Percentiles rank a stretch among this genome's conserved stretches.
phyloP scores from a whole-genome alignment of 1,140 invertebrate genomes.

The Magallana gigas region DNA sequence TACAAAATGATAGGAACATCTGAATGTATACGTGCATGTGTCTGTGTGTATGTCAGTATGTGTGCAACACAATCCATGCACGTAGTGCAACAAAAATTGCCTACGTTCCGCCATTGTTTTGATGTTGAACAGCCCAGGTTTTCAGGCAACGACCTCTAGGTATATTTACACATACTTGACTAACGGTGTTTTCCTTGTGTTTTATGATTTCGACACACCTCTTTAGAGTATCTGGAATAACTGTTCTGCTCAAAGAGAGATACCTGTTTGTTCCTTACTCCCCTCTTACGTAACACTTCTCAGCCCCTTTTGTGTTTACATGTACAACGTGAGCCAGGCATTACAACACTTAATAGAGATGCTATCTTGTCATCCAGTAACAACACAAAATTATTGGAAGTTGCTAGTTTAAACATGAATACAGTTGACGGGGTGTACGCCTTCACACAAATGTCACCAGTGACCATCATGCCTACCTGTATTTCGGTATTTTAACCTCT shows the following conservation, averaged over 20 bases:
- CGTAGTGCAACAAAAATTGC: background rate
- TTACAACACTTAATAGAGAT: too few species aligned
- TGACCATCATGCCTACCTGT: constrained; percentile 9
- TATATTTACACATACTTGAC: constrained; percentile 28
- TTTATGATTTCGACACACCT: background rate
- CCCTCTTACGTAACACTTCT: too few species aligned
- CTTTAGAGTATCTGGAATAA: constrained; percentile 21
- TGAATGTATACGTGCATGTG: background rate
- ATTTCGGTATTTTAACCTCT: constrained; percentile 2
- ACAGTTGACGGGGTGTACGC: too few species aligned
- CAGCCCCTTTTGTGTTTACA: too few species aligned
- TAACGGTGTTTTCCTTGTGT: background rate
- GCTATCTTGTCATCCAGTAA: too few species aligned
- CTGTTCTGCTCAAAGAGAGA: background rate
- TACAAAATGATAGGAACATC: background rate
- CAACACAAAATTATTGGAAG: too few species aligned
- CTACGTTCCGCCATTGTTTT: background rate
- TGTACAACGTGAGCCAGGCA: too few species aligned
- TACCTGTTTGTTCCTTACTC: background rate
- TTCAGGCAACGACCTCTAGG: background rate
- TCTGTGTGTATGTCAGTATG: background rate
- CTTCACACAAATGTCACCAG: background rate
- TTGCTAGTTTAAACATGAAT: too few species aligned
- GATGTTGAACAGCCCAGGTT: background rate
- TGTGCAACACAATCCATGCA: background rate